phyloP scores from a whole-genome alignment of 2,888 invertebrate species.

The Cetonia aurata region DNA sequence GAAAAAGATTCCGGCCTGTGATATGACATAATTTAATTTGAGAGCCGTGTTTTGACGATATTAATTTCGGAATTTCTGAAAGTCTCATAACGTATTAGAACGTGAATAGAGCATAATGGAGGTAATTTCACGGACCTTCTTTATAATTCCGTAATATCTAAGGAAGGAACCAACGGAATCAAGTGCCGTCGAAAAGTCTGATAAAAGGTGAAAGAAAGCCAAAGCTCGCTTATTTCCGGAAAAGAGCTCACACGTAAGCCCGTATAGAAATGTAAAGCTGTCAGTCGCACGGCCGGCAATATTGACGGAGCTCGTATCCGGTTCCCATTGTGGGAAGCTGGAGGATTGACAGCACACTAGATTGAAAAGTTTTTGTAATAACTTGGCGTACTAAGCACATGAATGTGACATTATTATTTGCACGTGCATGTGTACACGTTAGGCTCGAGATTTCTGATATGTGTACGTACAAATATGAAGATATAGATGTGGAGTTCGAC shows the following conservation, averaged over 20 bases:
- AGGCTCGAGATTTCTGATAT: conserved; percentile 21
- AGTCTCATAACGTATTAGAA: conserved; percentile 39
- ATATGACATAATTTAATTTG: conserved; percentile 34
- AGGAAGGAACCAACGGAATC: conserved; percentile 50
- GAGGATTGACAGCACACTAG: conserved; percentile 56
- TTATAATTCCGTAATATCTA: conserved; percentile 49
- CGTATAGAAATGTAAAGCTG: conserved; percentile 59
- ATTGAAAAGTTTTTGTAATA: conserved; percentile 58
- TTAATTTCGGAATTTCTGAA: conserved; percentile 37
- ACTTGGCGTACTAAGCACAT: conserved; percentile 47
- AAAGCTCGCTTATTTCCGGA: conserved; percentile 55
- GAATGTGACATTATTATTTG: conserved; percentile 39
- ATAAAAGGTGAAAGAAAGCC: conserved; percentile 56
- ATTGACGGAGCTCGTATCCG: conserved; percentile 57
- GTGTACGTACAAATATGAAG: conserved; percentile 5
- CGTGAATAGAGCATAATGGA: conserved; percentile 42
- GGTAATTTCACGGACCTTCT: conserved; percentile 43
- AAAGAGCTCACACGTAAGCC: conserved; percentile 55
- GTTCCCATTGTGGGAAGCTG: conserved; percentile 53
- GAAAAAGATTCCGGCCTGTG: conserved; percentile 15
- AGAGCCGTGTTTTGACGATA: conserved; percentile 19
- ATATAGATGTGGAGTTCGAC: neutral
- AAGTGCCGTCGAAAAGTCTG: conserved; percentile 53
- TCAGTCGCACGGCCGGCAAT: conserved; percentile 57
- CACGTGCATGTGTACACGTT: neutral